Base-by-base conservation (phyloP, 2,888 invertebrate genomes). In the Diploptera punctata region DNA sequence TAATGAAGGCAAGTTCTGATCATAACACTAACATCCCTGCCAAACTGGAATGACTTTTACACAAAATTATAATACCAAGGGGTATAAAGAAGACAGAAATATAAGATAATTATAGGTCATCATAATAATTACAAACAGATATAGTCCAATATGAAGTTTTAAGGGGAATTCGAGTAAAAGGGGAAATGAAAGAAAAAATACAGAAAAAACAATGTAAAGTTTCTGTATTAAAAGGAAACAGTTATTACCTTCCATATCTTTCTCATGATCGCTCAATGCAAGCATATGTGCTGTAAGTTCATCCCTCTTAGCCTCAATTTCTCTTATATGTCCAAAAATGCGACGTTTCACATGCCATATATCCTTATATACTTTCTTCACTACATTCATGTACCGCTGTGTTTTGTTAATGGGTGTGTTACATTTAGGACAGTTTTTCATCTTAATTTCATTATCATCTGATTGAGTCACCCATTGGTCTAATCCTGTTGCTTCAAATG, bases 321-420 rank as follows among this genome's bases (percentile, higher is more conserved):
- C 65, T 24, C 33, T 19, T 21, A 31, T 9, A 29, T 67, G 31
- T 9, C 80, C 80, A 75, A 77, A 80, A 10, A 78, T 69, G 47
- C 78, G 78, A 9, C 31, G 73, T 73, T 81, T 81, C 0, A 84
- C 82, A 10, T 75, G 65, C 71, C 80, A 78, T 29, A 85, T 81
- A 70, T 83, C 81, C 19, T 71, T 61, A 7, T 81, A 76, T 2
- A 79, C 84, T 83, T 69, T 72, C 73, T 83, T 83, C 10, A 90
- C 83, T 1, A 83, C 75, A 73, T 87, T 85, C 73, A 87, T 86
- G 80, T 88, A 90, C 18, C 89, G 84, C 54, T 82, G 81, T 1
- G 87, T 88, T 76, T 84, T 86, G 18, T 86, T 82, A 16, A 91
- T 87, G 0, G 86, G 84, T 19, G 86, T 86, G 68, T 86, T 87